Conservation (phyloP, 2,797 vertebrate species). For the Agapornis canus region DNA sequence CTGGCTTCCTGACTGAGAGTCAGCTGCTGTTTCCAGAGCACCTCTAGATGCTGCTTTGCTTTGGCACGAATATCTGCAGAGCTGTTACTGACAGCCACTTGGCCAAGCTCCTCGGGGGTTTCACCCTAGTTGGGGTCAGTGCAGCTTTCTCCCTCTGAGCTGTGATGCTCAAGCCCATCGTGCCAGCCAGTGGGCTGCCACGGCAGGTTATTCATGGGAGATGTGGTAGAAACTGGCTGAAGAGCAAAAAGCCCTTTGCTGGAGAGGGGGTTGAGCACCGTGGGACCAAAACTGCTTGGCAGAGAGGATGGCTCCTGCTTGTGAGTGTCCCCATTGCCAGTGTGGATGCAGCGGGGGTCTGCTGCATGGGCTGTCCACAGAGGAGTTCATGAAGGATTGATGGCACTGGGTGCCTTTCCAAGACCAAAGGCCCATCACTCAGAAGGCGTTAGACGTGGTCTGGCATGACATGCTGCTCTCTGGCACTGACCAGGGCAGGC, state of each 20-base stretch:
- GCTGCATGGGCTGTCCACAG: background rate
- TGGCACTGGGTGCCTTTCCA: background rate
- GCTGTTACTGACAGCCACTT: background rate
- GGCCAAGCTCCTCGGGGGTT: background rate
- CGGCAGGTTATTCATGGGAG: rapidly evolving
- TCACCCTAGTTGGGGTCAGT: background rate
- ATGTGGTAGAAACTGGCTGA: background rate
- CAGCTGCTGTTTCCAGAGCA: background rate
- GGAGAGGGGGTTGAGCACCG: background rate
- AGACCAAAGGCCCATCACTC: background rate
- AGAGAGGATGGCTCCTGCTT: background rate
- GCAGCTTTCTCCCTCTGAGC: background rate
- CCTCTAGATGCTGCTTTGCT: background rate
- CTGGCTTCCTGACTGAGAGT: background rate
- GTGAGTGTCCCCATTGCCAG: rapidly evolving
- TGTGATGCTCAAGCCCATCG: background rate
- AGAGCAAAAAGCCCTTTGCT: background rate
- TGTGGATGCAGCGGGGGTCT: rapidly evolving
- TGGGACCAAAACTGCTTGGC: background rate
- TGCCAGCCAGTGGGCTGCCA: background rate
- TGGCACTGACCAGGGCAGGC: background rate
- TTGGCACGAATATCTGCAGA: background rate
- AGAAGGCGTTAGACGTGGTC: background rate
- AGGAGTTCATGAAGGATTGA: background rate
- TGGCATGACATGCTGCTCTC: background rate